phyloP scores from a whole-genome alignment of 2,888 invertebrate genomes.

The Troides aeacus region DNA sequence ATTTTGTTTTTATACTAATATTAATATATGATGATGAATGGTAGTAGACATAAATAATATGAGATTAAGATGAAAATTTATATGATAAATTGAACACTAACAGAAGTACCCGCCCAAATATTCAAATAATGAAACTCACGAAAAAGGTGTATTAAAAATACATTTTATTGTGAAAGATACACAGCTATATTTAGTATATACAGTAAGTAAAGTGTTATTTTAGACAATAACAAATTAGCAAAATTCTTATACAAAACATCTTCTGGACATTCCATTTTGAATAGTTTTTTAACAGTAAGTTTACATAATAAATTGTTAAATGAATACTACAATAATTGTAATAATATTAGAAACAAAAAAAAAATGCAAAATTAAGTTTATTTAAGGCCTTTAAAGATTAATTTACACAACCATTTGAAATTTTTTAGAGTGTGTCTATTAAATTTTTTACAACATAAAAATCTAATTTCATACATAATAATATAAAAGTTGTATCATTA shows the following conservation, averaged over 20 bases:
- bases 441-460: conserved; percentile 13
- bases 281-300: neutral
- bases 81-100: neutral
- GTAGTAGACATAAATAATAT: no score
- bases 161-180: conserved; percentile 78
- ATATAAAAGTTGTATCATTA: conserved; percentile 16
- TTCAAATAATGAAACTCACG: conserved; percentile 39
- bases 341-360: conserved; percentile 47
- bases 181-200: conserved; percentile 76
- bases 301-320: neutral
- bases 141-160: conserved; percentile 78
- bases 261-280: conserved; percentile 9
- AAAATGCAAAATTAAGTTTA: conserved; percentile 44
- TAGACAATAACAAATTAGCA: conserved; percentile 52
- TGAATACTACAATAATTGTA: neutral
- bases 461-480: conserved; percentile 8
- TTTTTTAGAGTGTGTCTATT: conserved; percentile 2
- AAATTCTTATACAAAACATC: conserved; percentile 43
- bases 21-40: no score
- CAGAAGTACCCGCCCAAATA: neutral
- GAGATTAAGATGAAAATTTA: no score
- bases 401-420: conserved; percentile 26
- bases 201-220: conserved; percentile 66
- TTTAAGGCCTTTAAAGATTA: conserved; percentile 16
- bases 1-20: no score